Percentiles rank a stretch among this genome's conserved stretches.
Evolutionary conservation across 2,888 invertebrate species (phyloP).

Genomic region (Mechanitis mazaeus): DNA sequence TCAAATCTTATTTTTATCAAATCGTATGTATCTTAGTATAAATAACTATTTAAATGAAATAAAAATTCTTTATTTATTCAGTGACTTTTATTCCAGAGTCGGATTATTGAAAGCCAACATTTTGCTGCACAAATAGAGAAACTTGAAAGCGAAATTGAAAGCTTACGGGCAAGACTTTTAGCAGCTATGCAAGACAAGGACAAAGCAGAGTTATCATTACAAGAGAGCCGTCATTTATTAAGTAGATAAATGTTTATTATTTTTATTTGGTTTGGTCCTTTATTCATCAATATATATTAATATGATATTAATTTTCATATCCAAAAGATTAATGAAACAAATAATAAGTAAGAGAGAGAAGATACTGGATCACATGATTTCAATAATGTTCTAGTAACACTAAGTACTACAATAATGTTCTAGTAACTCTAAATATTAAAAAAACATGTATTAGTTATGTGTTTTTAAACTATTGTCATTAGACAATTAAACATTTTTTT

Average conservation of each 20-base stretch:
- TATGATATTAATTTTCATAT: too few relatives aligned
- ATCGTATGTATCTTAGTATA: neutral
- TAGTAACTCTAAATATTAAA: too few relatives aligned
- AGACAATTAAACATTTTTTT: neutral
- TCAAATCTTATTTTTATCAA: too few relatives aligned
- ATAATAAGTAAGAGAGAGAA: too few relatives aligned
- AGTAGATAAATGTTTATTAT: constrained; percentile 51
- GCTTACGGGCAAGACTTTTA: constrained; percentile 74
- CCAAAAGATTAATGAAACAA: too few relatives aligned
- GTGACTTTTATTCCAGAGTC: constrained; percentile 51
- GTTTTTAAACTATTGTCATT: neutral
- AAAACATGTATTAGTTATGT: too few relatives aligned
- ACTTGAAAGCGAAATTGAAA: constrained; percentile 58
- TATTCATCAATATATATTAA: neutral
- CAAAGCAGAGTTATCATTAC: constrained; percentile 74
- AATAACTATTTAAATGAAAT: neutral
- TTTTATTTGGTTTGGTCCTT: neutral
- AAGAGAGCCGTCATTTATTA: constrained; percentile 80
- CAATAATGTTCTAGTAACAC: too few relatives aligned
- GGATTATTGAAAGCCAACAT: constrained; percentile 64
- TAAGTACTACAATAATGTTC: neutral
- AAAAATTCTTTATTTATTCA: neutral
- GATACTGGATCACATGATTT: too few relatives aligned
- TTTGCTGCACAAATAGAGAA: constrained; percentile 59
- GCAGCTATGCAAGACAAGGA: constrained; percentile 79